These are phyloP conservation scores for Amblyornis subalaris DNA, from an alignment of 2,113 vertebrate species.

Conservation along the genomic window DNA sequence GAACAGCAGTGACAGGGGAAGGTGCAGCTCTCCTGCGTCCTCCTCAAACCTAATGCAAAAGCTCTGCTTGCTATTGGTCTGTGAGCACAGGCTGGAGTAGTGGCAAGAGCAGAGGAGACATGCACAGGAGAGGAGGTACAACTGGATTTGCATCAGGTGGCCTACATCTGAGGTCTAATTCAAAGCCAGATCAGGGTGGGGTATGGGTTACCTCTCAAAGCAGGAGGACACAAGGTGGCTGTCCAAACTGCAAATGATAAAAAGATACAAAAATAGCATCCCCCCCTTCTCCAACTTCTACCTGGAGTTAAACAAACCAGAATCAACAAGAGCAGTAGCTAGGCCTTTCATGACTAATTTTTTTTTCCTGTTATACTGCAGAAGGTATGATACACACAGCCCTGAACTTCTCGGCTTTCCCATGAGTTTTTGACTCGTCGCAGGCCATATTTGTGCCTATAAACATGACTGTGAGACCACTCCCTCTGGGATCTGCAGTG, in stretches of 20 bases:
- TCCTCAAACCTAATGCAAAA: neutral
- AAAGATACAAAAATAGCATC: neutral
- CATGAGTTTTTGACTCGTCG: neutral
- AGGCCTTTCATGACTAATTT: neutral
- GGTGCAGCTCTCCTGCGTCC: neutral
- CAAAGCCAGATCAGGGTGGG: neutral
- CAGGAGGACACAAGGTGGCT: neutral
- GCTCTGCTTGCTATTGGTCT: neutral
- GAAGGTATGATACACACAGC: neutral
- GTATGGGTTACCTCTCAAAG: neutral
- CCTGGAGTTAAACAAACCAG: neutral
- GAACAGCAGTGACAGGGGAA: neutral
- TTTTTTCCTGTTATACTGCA: neutral
- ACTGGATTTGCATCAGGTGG: neutral
- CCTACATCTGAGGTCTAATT: neutral
- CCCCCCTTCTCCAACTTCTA: neutral
- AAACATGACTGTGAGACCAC: neutral
- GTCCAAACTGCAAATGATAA: neutral
- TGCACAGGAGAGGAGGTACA: neutral
- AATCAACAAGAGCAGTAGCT: neutral
- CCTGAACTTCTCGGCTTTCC: neutral
- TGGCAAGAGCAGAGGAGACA: neutral
- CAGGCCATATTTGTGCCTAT: neutral
- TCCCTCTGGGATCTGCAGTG: neutral
- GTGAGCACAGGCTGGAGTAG: neutral